Base-by-base conservation (phyloP, 2,888 invertebrate species). In the Epistrophe grossulariae region DNA sequence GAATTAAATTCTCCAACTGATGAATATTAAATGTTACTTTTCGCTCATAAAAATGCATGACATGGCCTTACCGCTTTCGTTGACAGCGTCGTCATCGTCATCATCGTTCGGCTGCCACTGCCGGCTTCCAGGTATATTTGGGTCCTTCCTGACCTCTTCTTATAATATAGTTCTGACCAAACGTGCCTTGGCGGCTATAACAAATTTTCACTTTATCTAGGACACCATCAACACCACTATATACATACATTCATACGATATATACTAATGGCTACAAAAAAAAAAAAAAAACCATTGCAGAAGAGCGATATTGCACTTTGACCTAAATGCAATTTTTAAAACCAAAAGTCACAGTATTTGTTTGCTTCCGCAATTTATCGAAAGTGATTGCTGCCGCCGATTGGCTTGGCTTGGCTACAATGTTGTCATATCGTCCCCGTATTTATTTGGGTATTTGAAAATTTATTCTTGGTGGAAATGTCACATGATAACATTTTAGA, bases 291-390 rank as follows among this genome's bases (percentile, higher is more conserved):
- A 24, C 24, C 66, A 11, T 43, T 19, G 43, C 2, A 8, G 24
- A 2, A 8, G 13, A 50, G 15, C 38, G 50, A 66, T 60, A 60
- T 50, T 64, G 62, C 55, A 84, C 57, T 79, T 15, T 60, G 38
- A 70, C 60, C 70, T 76, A 40, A 71, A 71, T 71, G 62, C 70
- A 79, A 66, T 79, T 79, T 71, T 84, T 60, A 8, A n/a, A 40
- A 31, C 24, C 50, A 13, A 59, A 50, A 57, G 38, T 70, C 62
- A 59, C 24, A 45, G 19, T 79, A 74, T 73, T 64, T 57, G 62
- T 79, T 74, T 79, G 68, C 62, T 70, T 79, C 74, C 45, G 68
- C 55, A 74, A 59, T 83, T 83, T 78, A 78, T 83, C 55, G 74
- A 70, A 79, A 84, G 64, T 76, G 64, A 84, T 79, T 59, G 59